Percentiles rank a stretch among this genome's conserved stretches.
Conservation (phyloP, 2,113 vertebrate genomes). For the Pionites leucogaster region DNA sequence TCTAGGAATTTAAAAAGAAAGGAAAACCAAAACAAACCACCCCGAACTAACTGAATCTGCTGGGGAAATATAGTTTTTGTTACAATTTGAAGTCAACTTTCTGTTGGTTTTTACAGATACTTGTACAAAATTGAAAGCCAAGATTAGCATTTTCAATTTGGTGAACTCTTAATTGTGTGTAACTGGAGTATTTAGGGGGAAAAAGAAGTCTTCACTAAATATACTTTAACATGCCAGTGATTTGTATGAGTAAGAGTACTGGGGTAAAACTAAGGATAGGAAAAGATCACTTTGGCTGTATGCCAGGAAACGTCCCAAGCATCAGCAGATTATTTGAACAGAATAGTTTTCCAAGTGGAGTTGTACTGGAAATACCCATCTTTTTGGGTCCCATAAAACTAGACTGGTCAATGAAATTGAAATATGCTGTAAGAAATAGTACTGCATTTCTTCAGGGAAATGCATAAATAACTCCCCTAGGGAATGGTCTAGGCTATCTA, state of each 20-base stretch:
- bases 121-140: neutral
- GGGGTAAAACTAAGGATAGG: slow-evolving; percentile 1
- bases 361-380: neutral
- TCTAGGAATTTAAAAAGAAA: neutral
- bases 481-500: neutral
- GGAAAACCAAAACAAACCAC: too few relatives aligned
- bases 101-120: neutral
- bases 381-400: slow-evolving; percentile 10
- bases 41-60: neutral
- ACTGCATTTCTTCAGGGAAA: slow-evolving; percentile 14
- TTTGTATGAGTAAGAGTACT: slow-evolving; percentile 21
- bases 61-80: neutral
- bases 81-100: neutral
- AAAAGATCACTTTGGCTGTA: neutral
- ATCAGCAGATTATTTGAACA: neutral
- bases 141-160: neutral
- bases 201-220: neutral
- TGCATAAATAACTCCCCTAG: neutral
- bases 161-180: neutral
- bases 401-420: slow-evolving; percentile 33
- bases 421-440: slow-evolving; percentile 6
- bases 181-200: neutral
- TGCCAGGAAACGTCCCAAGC: neutral
- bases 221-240: neutral
- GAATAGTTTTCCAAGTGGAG: neutral